A percentile compares a stretch with the other conserved stretches of the same genome.
Evolutionary conservation across 2,113 vertebrate genomes (phyloP).

Genomic region (Stegostoma tigrinum): DNA sequence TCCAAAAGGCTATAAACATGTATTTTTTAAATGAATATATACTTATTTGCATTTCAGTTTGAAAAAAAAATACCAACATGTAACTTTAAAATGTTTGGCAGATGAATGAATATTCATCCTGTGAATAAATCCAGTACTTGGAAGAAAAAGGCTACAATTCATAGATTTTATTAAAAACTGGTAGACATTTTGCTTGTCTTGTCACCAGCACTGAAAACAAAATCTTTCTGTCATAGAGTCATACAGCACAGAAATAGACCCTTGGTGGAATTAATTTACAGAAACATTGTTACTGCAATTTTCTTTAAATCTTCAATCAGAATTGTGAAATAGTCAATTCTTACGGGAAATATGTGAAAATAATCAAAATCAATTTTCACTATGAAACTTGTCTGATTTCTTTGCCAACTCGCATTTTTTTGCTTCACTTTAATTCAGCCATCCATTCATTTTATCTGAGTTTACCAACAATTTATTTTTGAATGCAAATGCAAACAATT

Average conservation of each 20-base stretch:
- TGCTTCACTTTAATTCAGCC: not conserved
- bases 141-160: not conserved
- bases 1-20: not conserved
- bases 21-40: not conserved
- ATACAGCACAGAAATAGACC: no score
- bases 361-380: not conserved
- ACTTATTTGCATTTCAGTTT: not conserved
- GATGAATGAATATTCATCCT: not conserved
- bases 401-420: not conserved
- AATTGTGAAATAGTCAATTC: not conserved
- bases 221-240: no score
- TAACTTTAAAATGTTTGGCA: not conserved
- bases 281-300: not conserved
- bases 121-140: not conserved
- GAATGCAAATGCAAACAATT: not conserved
- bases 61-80: not conserved
- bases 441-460: not conserved
- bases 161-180: not conserved
- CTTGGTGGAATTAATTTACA: not conserved
- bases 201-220: not conserved
- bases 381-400: not conserved
- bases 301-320: not conserved
- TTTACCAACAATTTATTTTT: not conserved
- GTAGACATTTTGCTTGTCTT: not conserved
- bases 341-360: not conserved